phyloP scores from a whole-genome alignment of 2,888 invertebrate species.

The Ectemnius continuus region DNA sequence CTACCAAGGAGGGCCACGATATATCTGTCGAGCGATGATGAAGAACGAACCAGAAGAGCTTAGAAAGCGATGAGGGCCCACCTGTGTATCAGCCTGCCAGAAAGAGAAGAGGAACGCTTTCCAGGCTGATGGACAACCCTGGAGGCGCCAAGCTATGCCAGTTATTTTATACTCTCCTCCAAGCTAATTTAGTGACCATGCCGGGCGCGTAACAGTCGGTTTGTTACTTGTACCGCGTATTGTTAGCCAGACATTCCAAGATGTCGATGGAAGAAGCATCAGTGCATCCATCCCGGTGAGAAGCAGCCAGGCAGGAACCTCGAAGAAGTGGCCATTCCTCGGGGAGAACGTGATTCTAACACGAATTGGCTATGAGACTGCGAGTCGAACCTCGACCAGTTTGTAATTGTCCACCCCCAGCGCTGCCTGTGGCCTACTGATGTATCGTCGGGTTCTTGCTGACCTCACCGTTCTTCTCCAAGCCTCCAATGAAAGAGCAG shows the following conservation, averaged over 20 bases:
- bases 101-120: background rate
- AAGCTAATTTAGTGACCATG: constrained; percentile 25
- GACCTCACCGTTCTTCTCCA: constrained; percentile 31
- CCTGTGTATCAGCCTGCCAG: too few relatives aligned
- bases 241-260: constrained; percentile 60
- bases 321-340: constrained; percentile 13
- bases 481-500: background rate
- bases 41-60: constrained; percentile 40
- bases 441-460: constrained; percentile 46
- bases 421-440: constrained; percentile 48
- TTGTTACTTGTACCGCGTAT: constrained; percentile 6
- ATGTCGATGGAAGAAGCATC: constrained; percentile 59
- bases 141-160: constrained; percentile 73
- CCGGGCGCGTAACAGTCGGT: constrained; percentile 18
- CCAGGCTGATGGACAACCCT: constrained; percentile 68
- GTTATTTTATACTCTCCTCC: constrained; percentile 57
- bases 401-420: constrained; percentile 59
- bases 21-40: constrained; percentile 48
- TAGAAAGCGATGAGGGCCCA: constrained; percentile 16
- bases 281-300: too few relatives aligned
- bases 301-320: too few relatives aligned
- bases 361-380: constrained; percentile 45
- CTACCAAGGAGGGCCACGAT: constrained; percentile 45
- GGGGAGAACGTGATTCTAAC: constrained; percentile 28
- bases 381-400: constrained; percentile 47